These are phyloP conservation scores for Calvadosia cruxmelitensis DNA, from an alignment of 30 jellyfish, hydroid and myxozoan species.

Conservation along the genomic window DNA sequence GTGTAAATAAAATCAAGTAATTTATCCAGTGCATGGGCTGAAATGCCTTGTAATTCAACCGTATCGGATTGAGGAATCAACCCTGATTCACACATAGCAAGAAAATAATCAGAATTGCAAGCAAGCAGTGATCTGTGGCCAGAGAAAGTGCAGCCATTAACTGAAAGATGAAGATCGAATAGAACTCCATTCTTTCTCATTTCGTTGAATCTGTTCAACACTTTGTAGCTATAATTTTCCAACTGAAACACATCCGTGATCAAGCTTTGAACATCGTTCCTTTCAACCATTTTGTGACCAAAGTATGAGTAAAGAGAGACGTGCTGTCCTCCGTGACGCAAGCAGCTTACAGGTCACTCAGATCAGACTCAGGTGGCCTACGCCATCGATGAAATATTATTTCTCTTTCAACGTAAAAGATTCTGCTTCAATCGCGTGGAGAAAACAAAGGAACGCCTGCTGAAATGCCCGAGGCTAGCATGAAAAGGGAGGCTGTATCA, in stretches of 20 bases:
- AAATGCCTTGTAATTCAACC: conserved; percentile 32
- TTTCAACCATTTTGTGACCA: background rate
- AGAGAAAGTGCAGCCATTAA: conserved; percentile 49
- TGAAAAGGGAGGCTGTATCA: too few relatives aligned
- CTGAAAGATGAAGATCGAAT: conserved; percentile 49
- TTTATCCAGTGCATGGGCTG: conserved; percentile 27
- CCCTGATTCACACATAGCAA: conserved; percentile 59
- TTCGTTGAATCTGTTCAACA: conserved; percentile 10
- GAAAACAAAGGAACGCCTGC: too few relatives aligned
- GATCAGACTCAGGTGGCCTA: too few relatives aligned
- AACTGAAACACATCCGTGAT: conserved; percentile 6
- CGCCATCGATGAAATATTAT: too few relatives aligned
- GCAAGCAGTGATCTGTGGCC: conserved; percentile 67
- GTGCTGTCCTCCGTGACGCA: too few relatives aligned
- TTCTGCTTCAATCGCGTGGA: too few relatives aligned
- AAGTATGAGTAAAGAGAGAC: background rate
- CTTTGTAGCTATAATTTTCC: conserved; percentile 11
- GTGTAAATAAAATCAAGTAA: conserved; percentile 61
- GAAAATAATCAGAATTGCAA: conserved; percentile 63
- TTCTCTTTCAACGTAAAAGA: too few relatives aligned
- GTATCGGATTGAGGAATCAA: conserved; percentile 30
- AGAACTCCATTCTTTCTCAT: conserved; percentile 43
- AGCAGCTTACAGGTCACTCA: too few relatives aligned
- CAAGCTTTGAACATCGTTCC: background rate
- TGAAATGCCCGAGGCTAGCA: too few relatives aligned